Percentiles rank a stretch among this genome's conserved stretches.
Evolutionary conservation across 2,797 vertebrate species (phyloP).

Genomic region (Phoebastria nigripes): DNA sequence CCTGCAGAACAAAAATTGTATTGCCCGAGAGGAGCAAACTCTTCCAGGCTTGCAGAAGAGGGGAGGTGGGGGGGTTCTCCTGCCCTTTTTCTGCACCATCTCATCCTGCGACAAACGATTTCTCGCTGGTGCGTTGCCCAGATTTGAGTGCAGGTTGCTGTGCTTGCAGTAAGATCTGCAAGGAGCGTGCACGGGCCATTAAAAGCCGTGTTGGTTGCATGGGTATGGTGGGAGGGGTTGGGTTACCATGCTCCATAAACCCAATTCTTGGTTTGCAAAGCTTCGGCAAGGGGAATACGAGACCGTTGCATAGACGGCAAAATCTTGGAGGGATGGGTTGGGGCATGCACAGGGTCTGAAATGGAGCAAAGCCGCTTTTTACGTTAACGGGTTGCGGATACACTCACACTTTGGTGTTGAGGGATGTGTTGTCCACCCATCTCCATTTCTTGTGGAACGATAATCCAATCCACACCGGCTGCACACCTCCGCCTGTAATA

Average conservation of each 20-base stretch:
- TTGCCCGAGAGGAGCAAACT: background rate
- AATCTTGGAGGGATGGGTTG: background rate
- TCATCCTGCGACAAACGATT: rapidly evolving
- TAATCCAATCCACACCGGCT: background rate
- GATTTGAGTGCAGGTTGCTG: background rate
- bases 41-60: background rate
- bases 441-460: background rate
- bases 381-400: no score
- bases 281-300: background rate
- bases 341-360: background rate
- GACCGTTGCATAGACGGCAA: rapidly evolving
- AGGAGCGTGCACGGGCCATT: background rate
- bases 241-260: background rate
- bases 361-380: background rate
- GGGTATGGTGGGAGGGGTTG: background rate
- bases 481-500: background rate
- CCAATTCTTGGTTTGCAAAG: background rate
- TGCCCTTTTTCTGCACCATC: rapidly evolving
- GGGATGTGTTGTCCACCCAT: background rate
- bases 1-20: background rate
- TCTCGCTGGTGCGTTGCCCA: background rate
- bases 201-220: background rate
- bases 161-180: background rate
- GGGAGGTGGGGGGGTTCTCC: background rate
- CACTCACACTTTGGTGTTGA: background rate